These are phyloP conservation scores for Brachionus manjavacas DNA, from an alignment of 1,140 invertebrate genomes.

Conservation along the genomic window DNA sequence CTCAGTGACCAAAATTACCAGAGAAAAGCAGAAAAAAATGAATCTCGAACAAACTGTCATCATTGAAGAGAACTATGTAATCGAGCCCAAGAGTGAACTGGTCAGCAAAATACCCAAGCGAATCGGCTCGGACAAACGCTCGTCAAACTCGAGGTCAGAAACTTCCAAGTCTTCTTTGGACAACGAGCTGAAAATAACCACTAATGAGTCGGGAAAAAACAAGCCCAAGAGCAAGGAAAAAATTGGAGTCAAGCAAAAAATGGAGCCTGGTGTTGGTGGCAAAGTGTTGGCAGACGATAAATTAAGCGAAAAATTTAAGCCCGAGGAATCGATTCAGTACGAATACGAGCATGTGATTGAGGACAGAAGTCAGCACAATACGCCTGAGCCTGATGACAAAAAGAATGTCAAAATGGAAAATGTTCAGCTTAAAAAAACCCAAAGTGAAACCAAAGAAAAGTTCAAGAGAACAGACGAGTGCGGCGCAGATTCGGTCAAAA, in stretches of 20 bases:
- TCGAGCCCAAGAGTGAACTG: neutral
- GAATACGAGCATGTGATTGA: conserved; percentile 31
- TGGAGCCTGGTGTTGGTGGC: neutral
- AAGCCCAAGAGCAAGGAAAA: conserved; percentile 3
- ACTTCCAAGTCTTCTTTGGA: neutral
- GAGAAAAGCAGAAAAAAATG: conserved; percentile 14
- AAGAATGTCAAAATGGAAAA: conserved; percentile 30
- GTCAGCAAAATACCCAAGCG: neutral
- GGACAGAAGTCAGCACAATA: neutral
- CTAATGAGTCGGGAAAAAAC: neutral
- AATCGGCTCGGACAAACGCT: neutral
- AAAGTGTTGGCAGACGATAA: neutral
- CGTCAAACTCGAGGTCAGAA: neutral
- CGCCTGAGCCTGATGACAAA: conserved; percentile 1
- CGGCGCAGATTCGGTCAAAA: neutral
- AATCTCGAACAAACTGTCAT: conserved; percentile 13
- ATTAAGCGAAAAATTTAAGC: conserved; percentile 4
- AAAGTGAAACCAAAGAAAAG: conserved; percentile 22
- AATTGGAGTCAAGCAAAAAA: neutral
- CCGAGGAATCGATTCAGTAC: neutral
- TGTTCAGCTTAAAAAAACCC: neutral
- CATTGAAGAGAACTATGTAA: conserved; percentile 16
- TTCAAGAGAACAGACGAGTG: neutral
- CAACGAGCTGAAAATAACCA: neutral
- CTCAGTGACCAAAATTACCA: neutral